Percentiles rank a stretch among this genome's conserved stretches.
These are phyloP conservation scores for Temnothorax longispinosus DNA, from an alignment of 1,140 invertebrate genomes.

Conservation along the genomic window DNA sequence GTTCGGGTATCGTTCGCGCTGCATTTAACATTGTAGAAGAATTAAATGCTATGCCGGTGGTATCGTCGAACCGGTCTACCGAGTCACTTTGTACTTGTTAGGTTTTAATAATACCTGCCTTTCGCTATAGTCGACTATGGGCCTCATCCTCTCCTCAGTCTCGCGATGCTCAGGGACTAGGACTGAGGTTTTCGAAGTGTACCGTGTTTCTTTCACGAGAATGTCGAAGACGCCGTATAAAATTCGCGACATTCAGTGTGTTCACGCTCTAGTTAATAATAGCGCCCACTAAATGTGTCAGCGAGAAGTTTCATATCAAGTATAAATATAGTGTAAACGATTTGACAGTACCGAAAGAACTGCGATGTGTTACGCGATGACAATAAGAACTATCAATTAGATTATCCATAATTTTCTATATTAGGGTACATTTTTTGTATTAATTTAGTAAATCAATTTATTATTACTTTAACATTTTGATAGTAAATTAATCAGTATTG, in stretches of 20 bases:
- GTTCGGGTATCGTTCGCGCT: conserved; percentile 62
- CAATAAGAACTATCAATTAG: neutral
- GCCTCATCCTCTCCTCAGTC: conserved; percentile 61
- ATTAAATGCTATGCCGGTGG: conserved; percentile 75
- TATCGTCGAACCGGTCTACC: conserved; percentile 75
- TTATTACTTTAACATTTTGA: neutral
- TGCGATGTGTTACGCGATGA: neutral
- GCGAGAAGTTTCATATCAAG: conserved; percentile 18
- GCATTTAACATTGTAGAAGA: conserved; percentile 73
- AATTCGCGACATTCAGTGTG: conserved; percentile 42
- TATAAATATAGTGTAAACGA: conserved; percentile 27
- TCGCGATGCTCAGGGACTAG: conserved; percentile 65
- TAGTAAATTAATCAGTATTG: neutral
- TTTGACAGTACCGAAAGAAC: neutral
- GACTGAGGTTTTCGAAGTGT: conserved; percentile 22
- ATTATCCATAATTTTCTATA: neutral
- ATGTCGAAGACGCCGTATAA: conserved; percentile 1
- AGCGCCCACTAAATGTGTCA: conserved; percentile 12
- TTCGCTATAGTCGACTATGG: conserved; percentile 55
- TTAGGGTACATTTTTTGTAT: neutral
- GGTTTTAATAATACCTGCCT: conserved; percentile 76
- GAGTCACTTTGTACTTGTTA: conserved; percentile 76
- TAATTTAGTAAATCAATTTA: neutral
- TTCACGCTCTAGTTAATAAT: conserved; percentile 49
- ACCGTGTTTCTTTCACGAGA: conserved; percentile 32